phyloP scores from a whole-genome alignment of 1,140 invertebrate genomes.

The Bombus breviceps region DNA sequence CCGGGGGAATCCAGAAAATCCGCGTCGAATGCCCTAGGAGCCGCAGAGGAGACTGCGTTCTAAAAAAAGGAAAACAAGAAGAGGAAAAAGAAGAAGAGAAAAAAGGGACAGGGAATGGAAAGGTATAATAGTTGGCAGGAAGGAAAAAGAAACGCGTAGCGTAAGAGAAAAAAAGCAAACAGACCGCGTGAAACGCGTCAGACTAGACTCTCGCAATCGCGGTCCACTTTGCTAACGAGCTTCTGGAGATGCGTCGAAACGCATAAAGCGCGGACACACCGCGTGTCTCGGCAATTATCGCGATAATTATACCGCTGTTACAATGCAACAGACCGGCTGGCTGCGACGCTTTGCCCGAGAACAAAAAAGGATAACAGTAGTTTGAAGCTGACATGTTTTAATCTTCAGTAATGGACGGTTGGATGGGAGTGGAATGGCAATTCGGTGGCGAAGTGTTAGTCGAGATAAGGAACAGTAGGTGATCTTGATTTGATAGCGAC shows the following conservation, averaged over 20 bases:
- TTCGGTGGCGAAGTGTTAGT: not conserved
- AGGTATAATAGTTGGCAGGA: not conserved
- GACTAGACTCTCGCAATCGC: constrained; percentile 11
- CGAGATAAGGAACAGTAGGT: not conserved
- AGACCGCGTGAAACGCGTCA: constrained; percentile 20
- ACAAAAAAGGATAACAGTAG: not conserved
- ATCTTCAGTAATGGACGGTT: not conserved
- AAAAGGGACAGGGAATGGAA: not conserved
- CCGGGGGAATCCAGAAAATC: not conserved
- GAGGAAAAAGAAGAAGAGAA: not conserved
- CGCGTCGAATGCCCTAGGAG: not conserved
- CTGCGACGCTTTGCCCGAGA: not conserved
- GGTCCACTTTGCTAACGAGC: constrained; percentile 44
- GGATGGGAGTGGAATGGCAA: not conserved
- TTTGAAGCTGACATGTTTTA: constrained; percentile 9
- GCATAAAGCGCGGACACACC: constrained; percentile 13
- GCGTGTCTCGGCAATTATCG: constrained; percentile 28
- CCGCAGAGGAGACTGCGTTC: not conserved
- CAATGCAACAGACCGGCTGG: constrained; percentile 17
- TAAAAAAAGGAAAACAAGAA: not conserved
- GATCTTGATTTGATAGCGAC: not conserved
- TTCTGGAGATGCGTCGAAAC: constrained; percentile 23
- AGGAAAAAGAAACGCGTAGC: not conserved
- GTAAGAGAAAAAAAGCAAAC: not conserved
- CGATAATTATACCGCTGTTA: constrained; percentile 31